Percentiles rank a stretch among this genome's conserved stretches.
phyloP scores from a whole-genome alignment of 2,797 vertebrate species.

The Cygnus olor region DNA sequence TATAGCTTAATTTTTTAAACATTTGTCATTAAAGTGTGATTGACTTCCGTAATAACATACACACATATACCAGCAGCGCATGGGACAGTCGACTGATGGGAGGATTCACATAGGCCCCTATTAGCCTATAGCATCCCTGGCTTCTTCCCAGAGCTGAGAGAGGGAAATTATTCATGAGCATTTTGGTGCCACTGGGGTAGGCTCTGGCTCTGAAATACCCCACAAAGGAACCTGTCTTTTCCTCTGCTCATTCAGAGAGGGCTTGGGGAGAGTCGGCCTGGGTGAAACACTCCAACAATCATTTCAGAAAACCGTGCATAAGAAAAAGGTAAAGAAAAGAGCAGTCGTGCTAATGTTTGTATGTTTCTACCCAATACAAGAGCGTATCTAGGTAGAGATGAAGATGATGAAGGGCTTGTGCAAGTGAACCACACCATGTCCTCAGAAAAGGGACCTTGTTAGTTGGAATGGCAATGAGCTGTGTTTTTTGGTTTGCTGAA shows the following conservation, averaged over 20 bases:
- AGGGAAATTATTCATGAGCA: background rate
- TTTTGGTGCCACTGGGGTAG: background rate
- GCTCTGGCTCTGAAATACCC: background rate
- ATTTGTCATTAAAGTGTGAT: background rate
- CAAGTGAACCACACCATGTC: background rate
- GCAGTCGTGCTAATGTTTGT: background rate
- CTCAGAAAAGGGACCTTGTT: background rate
- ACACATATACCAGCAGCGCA: background rate
- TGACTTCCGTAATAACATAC: background rate
- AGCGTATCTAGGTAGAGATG: background rate
- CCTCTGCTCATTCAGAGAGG: background rate
- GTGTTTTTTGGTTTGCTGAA: background rate
- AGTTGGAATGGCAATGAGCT: background rate
- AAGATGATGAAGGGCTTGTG: background rate
- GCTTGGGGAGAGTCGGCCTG: background rate
- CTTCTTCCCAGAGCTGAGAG: background rate
- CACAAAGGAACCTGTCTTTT: background rate
- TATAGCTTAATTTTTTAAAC: conserved; percentile 44
- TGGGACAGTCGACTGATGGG: background rate
- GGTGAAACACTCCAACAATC: background rate
- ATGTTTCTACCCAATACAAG: background rate
- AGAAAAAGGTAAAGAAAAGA: background rate
- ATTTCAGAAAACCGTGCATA: background rate
- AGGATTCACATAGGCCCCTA: background rate
- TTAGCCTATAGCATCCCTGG: background rate